These are phyloP conservation scores for Cyrtorhinus lividipennis DNA, from an alignment of 1,140 invertebrate genomes.

Conservation along the genomic window DNA sequence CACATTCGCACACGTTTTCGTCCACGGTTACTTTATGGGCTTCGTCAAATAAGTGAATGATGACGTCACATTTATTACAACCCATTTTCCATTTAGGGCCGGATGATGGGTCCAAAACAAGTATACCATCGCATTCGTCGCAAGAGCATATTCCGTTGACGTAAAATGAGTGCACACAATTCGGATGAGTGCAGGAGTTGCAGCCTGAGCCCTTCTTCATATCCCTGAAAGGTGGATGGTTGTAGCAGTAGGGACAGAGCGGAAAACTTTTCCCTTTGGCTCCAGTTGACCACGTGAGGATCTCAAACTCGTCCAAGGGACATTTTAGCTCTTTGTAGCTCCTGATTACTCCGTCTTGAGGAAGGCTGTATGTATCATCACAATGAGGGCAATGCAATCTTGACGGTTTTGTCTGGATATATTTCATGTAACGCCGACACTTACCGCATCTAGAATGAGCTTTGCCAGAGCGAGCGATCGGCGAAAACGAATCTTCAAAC, in stretches of 20 bases:
- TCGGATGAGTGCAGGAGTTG: constrained; percentile 91
- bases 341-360: constrained; percentile 84
- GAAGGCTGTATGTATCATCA: constrained; percentile 90
- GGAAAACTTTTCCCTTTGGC: constrained; percentile 83
- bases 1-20: constrained; percentile 67
- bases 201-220: constrained; percentile 84
- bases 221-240: constrained; percentile 93
- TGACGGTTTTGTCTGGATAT: constrained; percentile 85
- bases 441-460: constrained; percentile 92
- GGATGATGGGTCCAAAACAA: constrained; percentile 85
- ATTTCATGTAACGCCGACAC: constrained; percentile 94
- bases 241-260: constrained; percentile 97
- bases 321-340: constrained; percentile 94
- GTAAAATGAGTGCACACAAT: constrained; percentile 77
- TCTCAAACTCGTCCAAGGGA: constrained; percentile 94
- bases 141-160: constrained; percentile 77
- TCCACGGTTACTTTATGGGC: constrained; percentile 76
- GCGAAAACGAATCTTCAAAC: constrained; percentile 93
- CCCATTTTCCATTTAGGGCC: constrained; percentile 93
- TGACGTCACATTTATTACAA: constrained; percentile 92
- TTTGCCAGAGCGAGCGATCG: constrained; percentile 85
- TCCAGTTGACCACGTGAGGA: constrained; percentile 84
- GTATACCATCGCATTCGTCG: constrained; percentile 81
- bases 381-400: constrained; percentile 90
- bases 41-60: constrained; percentile 88